A percentile compares a stretch with the other conserved stretches of the same genome.
These are phyloP conservation scores for Heliangelus exortis DNA, from an alignment of 2,797 vertebrate genomes.

Conservation along the genomic window DNA sequence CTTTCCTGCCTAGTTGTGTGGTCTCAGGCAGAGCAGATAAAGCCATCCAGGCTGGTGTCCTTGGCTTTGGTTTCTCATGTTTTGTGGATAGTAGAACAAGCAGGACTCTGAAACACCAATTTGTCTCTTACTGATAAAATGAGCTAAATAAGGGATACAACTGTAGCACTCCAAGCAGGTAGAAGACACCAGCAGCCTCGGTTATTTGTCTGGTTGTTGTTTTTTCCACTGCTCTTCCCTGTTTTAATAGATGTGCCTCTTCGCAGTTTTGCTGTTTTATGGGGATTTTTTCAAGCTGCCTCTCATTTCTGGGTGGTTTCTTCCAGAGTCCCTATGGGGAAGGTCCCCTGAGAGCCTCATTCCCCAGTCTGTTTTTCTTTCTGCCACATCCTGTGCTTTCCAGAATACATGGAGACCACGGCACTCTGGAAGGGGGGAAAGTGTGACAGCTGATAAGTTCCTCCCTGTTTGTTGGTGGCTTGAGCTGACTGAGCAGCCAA, in stretches of 20 bases:
- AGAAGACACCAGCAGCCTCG: neutral
- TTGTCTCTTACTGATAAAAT: neutral
- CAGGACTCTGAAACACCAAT: neutral
- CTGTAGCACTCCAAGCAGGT: neutral
- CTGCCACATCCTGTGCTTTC: neutral
- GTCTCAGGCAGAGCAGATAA: neutral
- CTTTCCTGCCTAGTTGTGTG: constrained; percentile 38
- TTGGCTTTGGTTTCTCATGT: neutral
- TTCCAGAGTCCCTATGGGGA: neutral
- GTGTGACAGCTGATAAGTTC: neutral
- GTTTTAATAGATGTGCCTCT: neutral
- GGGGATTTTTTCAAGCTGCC: neutral
- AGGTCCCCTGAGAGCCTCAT: neutral
- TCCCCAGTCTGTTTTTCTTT: neutral
- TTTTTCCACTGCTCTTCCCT: neutral
- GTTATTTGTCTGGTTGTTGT: too few species aligned
- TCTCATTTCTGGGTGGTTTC: neutral
- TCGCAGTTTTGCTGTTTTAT: neutral
- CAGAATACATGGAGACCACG: neutral
- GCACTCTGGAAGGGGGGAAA: neutral
- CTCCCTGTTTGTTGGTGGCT: neutral
- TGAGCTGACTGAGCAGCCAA: neutral
- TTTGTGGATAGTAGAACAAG: neutral
- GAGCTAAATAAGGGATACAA: neutral
- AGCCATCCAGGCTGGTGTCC: neutral